A percentile compares a stretch with the other conserved stretches of the same genome.
These are phyloP conservation scores for Epistrophella euchroma DNA, from an alignment of 2,888 invertebrate genomes.

Conservation along the genomic window DNA sequence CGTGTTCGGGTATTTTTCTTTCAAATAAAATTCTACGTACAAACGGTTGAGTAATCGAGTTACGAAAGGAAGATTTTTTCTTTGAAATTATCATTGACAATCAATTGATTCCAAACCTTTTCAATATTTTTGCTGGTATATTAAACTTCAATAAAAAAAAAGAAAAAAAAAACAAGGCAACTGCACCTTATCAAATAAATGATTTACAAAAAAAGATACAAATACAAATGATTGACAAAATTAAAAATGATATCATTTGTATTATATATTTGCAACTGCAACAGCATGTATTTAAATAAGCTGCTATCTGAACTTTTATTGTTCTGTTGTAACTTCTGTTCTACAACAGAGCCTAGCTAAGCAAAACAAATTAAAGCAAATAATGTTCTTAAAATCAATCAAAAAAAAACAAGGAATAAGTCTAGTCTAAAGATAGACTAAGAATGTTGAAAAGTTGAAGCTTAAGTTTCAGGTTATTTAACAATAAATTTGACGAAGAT, in stretches of 20 bases:
- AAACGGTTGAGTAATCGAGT: slow-evolving; percentile 5
- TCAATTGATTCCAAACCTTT: neutral
- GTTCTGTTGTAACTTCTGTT: neutral
- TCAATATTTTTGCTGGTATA: neutral
- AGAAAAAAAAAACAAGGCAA: no score
- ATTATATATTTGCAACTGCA: neutral
- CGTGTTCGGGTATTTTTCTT: slow-evolving; percentile 6
- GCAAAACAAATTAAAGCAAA: neutral
- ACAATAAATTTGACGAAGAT: no score
- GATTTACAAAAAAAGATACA: neutral
- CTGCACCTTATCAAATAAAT: slow-evolving; percentile 5
- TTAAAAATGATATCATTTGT: neutral
- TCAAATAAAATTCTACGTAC: slow-evolving; percentile 4
- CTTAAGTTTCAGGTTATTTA: no score
- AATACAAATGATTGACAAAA: neutral
- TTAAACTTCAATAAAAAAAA: neutral
- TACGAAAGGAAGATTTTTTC: neutral
- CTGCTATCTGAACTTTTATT: neutral
- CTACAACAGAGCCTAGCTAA: neutral
- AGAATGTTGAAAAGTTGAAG: no score
- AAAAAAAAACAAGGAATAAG: neutral
- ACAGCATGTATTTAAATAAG: neutral
- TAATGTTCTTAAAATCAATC: neutral
- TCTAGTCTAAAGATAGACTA: no score
- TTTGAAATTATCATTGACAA: neutral